Conservation (phyloP, 1,140 invertebrate species). For the Bacillus rossius region DNA sequence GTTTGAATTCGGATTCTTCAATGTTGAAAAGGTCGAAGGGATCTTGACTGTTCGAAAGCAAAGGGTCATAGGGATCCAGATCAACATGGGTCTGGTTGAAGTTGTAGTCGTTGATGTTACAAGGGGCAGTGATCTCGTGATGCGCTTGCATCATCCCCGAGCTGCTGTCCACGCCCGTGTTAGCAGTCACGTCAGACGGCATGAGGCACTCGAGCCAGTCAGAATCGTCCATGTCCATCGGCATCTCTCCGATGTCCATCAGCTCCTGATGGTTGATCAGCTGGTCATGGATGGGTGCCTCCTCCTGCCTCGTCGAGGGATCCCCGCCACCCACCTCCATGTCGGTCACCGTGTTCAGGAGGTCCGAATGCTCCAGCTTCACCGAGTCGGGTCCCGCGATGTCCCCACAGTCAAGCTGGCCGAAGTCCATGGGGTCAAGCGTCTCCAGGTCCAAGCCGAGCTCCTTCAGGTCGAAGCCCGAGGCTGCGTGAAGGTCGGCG, state of each 20-base stretch:
- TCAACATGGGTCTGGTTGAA: constrained; percentile 32
- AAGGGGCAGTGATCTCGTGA: constrained; percentile 1
- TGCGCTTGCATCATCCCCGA: constrained; percentile 10
- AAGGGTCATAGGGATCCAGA: constrained; percentile 52
- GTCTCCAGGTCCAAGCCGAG: constrained; percentile 47
- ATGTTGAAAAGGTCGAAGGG: constrained; percentile 65
- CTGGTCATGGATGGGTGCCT: constrained; percentile 1
- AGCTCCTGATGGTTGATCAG: constrained; percentile 30
- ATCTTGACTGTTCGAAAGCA: constrained; percentile 55
- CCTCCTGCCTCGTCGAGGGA: not conserved
- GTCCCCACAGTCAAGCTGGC: constrained; percentile 44
- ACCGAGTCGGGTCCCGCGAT: constrained; percentile 5
- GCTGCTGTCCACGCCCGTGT: not conserved
- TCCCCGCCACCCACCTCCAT: constrained; percentile 17
- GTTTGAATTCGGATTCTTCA: constrained; percentile 60
- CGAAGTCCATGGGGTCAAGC: constrained; percentile 52
- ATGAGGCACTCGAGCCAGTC: constrained; percentile 68
- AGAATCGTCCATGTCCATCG: constrained; percentile 65
- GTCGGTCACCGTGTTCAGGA: constrained; percentile 13
- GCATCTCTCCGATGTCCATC: constrained; percentile 45
- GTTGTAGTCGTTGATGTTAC: not conserved
- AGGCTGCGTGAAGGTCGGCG: constrained; percentile 19
- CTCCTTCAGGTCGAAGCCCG: constrained; percentile 41
- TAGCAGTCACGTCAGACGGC: constrained; percentile 33
- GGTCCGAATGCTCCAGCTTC: constrained; percentile 1